Base-by-base conservation (phyloP, 1,140 invertebrate genomes). In the Megathymus violae region DNA sequence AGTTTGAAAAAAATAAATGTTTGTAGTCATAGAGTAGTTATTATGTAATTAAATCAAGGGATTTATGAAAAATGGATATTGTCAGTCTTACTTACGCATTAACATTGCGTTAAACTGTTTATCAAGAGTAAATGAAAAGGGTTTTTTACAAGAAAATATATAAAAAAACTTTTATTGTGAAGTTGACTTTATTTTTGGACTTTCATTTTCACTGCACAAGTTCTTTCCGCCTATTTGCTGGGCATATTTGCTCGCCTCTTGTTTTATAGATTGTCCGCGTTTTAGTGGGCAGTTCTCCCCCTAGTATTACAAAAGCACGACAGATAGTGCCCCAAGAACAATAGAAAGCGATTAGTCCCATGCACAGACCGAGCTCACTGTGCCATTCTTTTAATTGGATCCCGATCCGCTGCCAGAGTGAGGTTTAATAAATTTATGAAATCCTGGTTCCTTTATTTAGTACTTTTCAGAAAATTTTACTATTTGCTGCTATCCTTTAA, bases 281-380 rank as follows among this genome's bases (percentile, higher is more conserved):
- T 86, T 83, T 84, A 82, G 83, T 85, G 75, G 63, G 15, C 65
- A 50, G 62, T 56, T 50, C 62, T 58, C 44, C 54, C 51, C 62
- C 51, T 67, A 69, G 69, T 67, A 67, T 75, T 74, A 86, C 79
- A 86, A 83, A 81, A 75, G 77, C 51, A 52, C 17, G 67, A 54
- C 75, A 81, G 78, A 88, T 86, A 85, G 85, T 88, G 82, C 62
- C 58, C 62, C 52, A 76, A 77, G 79, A 71, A 89, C 87, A 89
- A 89, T 84, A 77, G 81, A 68, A 82, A 79, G 65, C 74, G 78
- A 85, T 89, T 85, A 80, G 75, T 66, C 73, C 50, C 60, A 69
- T 65, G 48, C 74, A 70, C 70, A 67, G 69, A 71, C 60, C 62
- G 66, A 67, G 64, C 72, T 62, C 61, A 47, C 66, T 65, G 60